These are phyloP conservation scores for Hippasteria phrygiana DNA, from an alignment of 53 echinoderm and acorn worm species.

Conservation along the genomic window DNA sequence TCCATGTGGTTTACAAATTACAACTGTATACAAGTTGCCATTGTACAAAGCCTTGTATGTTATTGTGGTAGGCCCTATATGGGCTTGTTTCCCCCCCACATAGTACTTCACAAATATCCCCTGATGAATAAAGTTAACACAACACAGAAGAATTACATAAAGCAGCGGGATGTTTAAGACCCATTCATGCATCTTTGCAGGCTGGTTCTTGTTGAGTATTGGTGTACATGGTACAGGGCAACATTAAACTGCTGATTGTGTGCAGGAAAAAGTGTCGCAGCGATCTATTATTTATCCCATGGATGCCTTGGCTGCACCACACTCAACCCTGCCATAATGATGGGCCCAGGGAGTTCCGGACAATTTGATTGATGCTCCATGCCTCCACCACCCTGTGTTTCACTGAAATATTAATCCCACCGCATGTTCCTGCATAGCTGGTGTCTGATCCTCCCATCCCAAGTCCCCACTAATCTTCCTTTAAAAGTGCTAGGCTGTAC, in stretches of 20 bases:
- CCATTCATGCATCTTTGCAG: too few species aligned
- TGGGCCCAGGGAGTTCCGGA: neutral
- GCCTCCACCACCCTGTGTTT: constrained; percentile 28
- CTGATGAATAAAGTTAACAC: too few species aligned
- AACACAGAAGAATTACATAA: too few species aligned
- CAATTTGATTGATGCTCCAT: constrained; percentile 39
- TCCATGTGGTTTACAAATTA: too few species aligned
- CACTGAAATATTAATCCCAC: constrained; percentile 61
- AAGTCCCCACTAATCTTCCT: neutral
- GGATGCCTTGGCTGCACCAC: neutral
- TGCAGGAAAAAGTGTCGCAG: constrained; percentile 26
- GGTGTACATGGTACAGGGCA: constrained; percentile 13
- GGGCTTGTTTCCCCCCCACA: too few species aligned
- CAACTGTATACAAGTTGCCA: too few species aligned
- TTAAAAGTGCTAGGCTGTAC: neutral
- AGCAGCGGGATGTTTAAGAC: neutral
- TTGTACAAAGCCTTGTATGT: too few species aligned
- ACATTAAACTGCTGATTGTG: constrained; percentile 15
- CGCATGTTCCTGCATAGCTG: constrained; percentile 25
- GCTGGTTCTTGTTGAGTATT: neutral
- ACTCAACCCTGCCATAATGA: constrained; percentile 34
- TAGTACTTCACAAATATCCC: too few species aligned
- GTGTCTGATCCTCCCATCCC: neutral
- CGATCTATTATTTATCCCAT: constrained; percentile 56
- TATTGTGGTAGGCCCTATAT: too few species aligned